Conservation (phyloP, 1,140 invertebrate species). For the Sinella curviseta region DNA sequence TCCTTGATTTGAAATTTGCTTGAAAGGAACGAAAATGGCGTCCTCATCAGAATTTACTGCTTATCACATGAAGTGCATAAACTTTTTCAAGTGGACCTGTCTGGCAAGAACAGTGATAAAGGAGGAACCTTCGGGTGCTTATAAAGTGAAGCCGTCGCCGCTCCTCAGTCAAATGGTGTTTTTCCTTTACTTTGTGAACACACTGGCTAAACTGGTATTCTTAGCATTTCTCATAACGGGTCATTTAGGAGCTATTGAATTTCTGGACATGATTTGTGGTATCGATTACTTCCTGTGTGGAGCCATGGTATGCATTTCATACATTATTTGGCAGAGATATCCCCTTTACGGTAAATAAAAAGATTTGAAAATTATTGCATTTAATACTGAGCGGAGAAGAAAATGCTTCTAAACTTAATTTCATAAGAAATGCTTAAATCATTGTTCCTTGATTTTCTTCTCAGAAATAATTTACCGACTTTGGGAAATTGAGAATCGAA, state of each 20-base stretch:
- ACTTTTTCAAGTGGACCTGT: not conserved
- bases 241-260: not conserved
- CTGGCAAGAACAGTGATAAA: not conserved
- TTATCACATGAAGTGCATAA: conserved; percentile 15
- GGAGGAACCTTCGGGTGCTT: not conserved
- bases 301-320: not conserved
- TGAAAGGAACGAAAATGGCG: not conserved
- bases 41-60: not conserved
- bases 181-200: not conserved
- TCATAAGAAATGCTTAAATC: no score
- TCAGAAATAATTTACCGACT: not conserved
- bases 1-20: no score
- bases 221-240: not conserved
- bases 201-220: not conserved
- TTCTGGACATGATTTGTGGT: not conserved
- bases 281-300: not conserved
- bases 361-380: not conserved
- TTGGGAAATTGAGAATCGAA: conserved; percentile 7
- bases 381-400: not conserved
- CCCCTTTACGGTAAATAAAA: not conserved
- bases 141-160: not conserved
- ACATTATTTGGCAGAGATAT: not conserved
- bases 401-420: not conserved
- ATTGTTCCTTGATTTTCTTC: not conserved
- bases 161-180: not conserved